Conservation (phyloP, 1,140 invertebrate genomes). For the Drosophila repletoides region DNA sequence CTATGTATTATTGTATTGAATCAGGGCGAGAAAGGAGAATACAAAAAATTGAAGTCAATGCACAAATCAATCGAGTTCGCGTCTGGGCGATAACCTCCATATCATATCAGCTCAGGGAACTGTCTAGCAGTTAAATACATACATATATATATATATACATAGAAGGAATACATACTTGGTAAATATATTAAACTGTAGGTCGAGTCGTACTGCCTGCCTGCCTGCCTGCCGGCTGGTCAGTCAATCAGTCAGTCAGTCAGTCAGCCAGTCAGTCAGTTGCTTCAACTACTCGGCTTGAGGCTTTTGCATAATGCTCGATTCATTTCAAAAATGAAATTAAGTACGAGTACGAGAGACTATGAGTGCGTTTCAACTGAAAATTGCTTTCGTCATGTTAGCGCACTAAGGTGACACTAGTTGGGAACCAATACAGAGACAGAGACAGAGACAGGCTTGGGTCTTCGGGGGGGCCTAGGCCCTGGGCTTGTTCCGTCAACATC, state of each 20-base stretch:
- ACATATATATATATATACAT: not conserved
- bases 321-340: slow-evolving; percentile 38
- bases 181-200: slow-evolving; percentile 19
- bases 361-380: slow-evolving; percentile 36
- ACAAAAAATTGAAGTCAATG: slow-evolving; percentile 24
- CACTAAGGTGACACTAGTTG: slow-evolving; percentile 63
- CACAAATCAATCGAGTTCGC: slow-evolving; percentile 63
- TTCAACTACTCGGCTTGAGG: slow-evolving; percentile 2
- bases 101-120: slow-evolving; percentile 55
- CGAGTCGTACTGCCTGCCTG: too few relatives aligned
- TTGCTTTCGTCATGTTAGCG: slow-evolving; percentile 50
- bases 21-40: not conserved
- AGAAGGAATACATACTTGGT: not conserved
- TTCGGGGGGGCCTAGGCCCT: not conserved
- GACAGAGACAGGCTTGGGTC: not conserved
- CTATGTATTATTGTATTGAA: slow-evolving; percentile 4
- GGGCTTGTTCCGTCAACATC: slow-evolving; percentile 20
- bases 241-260: too few relatives aligned
- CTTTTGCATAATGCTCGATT: slow-evolving; percentile 44
- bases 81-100: slow-evolving; percentile 63
- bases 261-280: slow-evolving; percentile 1
- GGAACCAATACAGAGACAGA: not conserved
- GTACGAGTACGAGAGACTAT: slow-evolving; percentile 17
- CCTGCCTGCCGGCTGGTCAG: too few relatives aligned
- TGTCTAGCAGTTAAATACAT: slow-evolving; percentile 4